Evolutionary conservation across 2,113 vertebrate species (phyloP), one percentile per base, ranked within the genome.

Genomic region (Brachyhypopomus occidentalis): DNA sequence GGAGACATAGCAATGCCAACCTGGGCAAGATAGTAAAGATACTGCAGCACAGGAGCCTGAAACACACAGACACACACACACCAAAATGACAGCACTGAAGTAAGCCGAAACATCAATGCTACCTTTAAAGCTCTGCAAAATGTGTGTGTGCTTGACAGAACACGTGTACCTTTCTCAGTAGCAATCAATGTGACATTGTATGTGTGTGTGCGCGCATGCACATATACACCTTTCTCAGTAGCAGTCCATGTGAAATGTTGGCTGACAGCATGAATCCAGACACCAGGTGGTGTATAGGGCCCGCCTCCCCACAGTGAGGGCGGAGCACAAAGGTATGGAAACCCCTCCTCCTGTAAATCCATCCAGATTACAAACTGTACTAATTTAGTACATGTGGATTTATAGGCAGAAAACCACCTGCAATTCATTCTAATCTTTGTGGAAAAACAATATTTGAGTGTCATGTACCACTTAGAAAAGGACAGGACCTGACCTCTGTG

Each of bases 1-100:
- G 97, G 97, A 0, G 97, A 98, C 97, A 98, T 98, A 88, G 97
- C 97, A 0, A 98, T 98, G 88, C 96, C 96, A 0, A 99, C 93
- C 90, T 99, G 97, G 1, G 96, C 97, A 93, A 99, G 90, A 92
- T 99, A 99, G 87, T 98, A 99, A 60, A 99, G 93, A 89, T 99
- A 99, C 93, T 99, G 97, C 88, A 98, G 91, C 81, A 99, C 97
- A 0, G 97, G 97, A 23, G 96, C 97, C 97, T 98, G 86, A 16
- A 36, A 36, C 23, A 69, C 6, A 67, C 5, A 69, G 0, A 36
- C 5, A 9, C 0, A 0, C 16, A 75, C 9, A 34, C 45, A n/a
- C 14, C 8, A 25, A 55, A 20, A 55, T 5, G 5, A 34, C 6
- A 2, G 23, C 45, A 23, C 59, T 11, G 1, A 62, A 23, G 2